phyloP scores from a whole-genome alignment of 2,797 vertebrate genomes.

The Garrulus glandarius region DNA sequence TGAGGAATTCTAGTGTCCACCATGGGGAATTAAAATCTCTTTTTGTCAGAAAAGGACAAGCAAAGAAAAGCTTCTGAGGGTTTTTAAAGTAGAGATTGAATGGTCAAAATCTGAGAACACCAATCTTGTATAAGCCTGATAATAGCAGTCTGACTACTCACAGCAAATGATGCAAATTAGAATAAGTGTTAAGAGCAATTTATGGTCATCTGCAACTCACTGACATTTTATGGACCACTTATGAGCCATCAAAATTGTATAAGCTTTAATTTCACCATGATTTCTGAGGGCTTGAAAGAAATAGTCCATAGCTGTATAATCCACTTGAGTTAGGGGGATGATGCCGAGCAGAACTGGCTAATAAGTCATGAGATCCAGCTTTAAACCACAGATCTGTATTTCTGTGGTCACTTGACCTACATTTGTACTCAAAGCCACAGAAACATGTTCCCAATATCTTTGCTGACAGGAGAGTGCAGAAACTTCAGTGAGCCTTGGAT shows the following conservation, averaged over 20 bases:
- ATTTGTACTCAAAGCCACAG: neutral
- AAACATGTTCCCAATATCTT: neutral
- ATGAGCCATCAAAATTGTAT: neutral
- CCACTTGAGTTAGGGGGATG: neutral
- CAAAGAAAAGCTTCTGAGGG: neutral
- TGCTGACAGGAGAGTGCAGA: neutral
- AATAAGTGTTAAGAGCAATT: neutral
- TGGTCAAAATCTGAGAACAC: neutral
- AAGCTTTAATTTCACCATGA: neutral
- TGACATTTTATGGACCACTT: neutral
- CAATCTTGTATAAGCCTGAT: neutral
- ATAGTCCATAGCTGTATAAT: neutral
- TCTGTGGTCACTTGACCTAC: neutral
- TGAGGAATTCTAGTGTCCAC: neutral
- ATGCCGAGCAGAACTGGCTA: neutral
- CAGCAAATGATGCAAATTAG: neutral
- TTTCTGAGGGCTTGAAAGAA: neutral
- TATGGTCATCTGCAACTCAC: neutral
- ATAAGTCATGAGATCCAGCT: neutral
- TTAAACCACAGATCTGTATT: neutral
- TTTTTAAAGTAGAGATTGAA: neutral
- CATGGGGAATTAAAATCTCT: neutral
- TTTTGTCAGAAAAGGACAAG: neutral
- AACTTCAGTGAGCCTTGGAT: neutral
- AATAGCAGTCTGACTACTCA: neutral